These are phyloP conservation scores for Rhabdomys pumilio DNA, from an alignment of 2,797 vertebrate genomes.

Conservation along the genomic window DNA sequence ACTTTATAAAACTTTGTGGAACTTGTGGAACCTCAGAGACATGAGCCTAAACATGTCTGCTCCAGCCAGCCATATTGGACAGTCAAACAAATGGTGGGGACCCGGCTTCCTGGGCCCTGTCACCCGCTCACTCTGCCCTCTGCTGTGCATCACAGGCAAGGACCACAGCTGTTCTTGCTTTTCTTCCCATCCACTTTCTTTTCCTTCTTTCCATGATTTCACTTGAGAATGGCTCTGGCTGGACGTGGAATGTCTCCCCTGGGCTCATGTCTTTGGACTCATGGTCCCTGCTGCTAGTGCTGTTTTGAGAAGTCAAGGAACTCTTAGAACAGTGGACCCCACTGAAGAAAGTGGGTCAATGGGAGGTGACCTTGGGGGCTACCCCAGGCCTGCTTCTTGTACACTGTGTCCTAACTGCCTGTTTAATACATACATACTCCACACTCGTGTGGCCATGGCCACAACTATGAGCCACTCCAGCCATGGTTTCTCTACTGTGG, in stretches of 20 bases:
- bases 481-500: not conserved
- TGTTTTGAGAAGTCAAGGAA: not conserved
- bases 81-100: not conserved
- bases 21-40: not conserved
- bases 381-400: not conserved
- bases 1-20: not conserved
- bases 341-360: not conserved
- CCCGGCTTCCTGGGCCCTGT: rapidly evolving
- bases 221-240: not conserved
- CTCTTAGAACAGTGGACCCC: not conserved
- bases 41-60: not conserved
- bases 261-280: not conserved
- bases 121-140: not conserved
- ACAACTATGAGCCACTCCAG: not conserved
- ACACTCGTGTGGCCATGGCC: rapidly evolving
- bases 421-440: not conserved
- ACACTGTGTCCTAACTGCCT: not conserved
- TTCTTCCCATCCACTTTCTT: not conserved
- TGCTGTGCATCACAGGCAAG: not conserved
- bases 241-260: not conserved
- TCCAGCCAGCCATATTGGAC: not conserved
- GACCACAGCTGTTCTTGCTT: not conserved
- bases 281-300: not conserved
- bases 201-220: not conserved
- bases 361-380: not conserved